Conservation (phyloP, 2,797 vertebrate species). For the Rhinophrynus dorsalis region DNA sequence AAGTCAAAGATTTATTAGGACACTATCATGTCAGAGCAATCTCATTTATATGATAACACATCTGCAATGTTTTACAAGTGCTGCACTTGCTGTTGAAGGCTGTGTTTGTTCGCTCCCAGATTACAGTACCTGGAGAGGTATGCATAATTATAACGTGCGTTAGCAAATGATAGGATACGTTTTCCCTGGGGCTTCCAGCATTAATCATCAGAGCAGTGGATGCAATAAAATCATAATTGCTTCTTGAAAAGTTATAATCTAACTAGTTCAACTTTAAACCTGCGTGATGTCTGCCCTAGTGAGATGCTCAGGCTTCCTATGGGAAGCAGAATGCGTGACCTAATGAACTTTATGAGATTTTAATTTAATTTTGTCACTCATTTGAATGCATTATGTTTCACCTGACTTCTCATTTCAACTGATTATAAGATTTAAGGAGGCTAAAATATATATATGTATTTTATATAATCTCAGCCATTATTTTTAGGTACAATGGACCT, state of each 20-base stretch:
- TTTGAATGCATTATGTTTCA: background rate
- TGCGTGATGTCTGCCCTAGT: conserved; percentile 52
- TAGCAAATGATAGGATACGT: conserved; percentile 78
- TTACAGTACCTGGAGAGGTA: conserved; percentile 80
- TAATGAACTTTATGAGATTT: conserved; percentile 7
- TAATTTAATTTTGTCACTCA: conserved; percentile 36
- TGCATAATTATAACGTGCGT: conserved; percentile 77
- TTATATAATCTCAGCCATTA: background rate
- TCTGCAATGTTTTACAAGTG: conserved; percentile 79
- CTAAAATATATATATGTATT: background rate
- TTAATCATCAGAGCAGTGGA: conserved; percentile 78
- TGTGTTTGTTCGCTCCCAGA: conserved; percentile 78
- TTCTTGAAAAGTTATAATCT: conserved; percentile 79
- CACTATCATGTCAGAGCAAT: conserved; percentile 73
- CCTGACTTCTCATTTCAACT: conserved; percentile 1
- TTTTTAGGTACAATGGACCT: background rate
- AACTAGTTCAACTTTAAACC: conserved; percentile 66
- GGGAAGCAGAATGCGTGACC: conserved; percentile 33
- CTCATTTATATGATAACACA: conserved; percentile 83
- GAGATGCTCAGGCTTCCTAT: conserved; percentile 22
- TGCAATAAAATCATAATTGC: conserved; percentile 81
- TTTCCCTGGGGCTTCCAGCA: conserved; percentile 72
- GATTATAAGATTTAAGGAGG: background rate
- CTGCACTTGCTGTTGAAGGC: conserved; percentile 72
- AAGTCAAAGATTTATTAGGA: conserved; percentile 75